These are phyloP conservation scores for Gortyna flavago DNA, from an alignment of 2,888 invertebrate genomes.

Conservation along the genomic window DNA sequence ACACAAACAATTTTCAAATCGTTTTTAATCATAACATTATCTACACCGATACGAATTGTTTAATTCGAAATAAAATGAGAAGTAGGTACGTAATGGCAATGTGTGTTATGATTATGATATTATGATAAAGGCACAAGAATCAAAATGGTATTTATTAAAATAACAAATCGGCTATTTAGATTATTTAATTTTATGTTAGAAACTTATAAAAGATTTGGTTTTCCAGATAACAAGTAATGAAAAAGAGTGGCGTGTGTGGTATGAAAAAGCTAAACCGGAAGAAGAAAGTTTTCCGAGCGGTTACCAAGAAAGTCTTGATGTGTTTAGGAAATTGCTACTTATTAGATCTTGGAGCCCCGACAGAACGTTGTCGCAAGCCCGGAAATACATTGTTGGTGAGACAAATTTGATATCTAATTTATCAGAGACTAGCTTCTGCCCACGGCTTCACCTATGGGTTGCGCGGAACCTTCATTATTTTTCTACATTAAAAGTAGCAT, in stretches of 20 bases:
- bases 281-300: constrained; percentile 97
- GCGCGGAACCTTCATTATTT: not conserved
- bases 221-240: constrained; percentile 94
- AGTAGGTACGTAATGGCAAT: not conserved
- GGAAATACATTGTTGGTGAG: constrained; percentile 95
- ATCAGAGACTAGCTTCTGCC: not conserved
- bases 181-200: not conserved
- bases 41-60: not conserved
- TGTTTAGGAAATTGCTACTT: constrained; percentile 96
- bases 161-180: too few species aligned
- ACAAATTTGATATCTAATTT: not conserved
- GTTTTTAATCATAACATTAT: not conserved
- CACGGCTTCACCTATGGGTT: not conserved
- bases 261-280: constrained; percentile 97
- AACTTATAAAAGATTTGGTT: not conserved
- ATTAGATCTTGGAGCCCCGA: constrained; percentile 99
- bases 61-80: not conserved
- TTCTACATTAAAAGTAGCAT: not conserved
- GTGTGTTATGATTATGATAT: not conserved
- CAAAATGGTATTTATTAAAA: too few species aligned
- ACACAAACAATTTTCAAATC: not conserved
- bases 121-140: not conserved
- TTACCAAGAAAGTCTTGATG: constrained; percentile 95
- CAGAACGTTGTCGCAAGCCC: constrained; percentile 97
- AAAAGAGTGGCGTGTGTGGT: constrained; percentile 97